A percentile compares a stretch with the other conserved stretches of the same genome.
phyloP scores from a whole-genome alignment of 2,797 vertebrate genomes.

The Vultur gryphus region DNA sequence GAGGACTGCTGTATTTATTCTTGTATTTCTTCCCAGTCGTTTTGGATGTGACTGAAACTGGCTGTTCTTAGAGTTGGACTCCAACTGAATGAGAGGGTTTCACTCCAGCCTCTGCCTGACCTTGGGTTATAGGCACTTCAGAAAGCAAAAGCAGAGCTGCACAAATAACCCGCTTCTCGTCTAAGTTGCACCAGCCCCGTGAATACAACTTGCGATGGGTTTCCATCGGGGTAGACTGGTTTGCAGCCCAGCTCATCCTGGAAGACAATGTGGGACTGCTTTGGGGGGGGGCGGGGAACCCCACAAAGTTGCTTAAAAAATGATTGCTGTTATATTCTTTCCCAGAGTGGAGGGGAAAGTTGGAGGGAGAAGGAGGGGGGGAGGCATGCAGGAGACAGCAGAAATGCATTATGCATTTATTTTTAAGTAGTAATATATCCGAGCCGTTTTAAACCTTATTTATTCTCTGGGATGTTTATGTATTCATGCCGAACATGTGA shows the following conservation, averaged over 20 bases:
- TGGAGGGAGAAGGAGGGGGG: neutral
- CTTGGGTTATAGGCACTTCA: neutral
- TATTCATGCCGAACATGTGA: constrained; percentile 59
- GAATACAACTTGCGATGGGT: neutral
- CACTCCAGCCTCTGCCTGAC: constrained; percentile 28
- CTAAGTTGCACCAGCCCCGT: neutral
- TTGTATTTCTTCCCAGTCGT: neutral
- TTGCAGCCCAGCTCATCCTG: neutral
- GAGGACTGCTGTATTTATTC: neutral
- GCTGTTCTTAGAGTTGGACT: constrained; percentile 4
- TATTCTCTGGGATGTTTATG: constrained; percentile 68
- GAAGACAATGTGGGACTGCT: neutral
- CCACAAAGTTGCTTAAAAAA: neutral
- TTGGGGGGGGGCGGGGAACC: fast-evolving
- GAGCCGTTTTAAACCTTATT: constrained; percentile 42
- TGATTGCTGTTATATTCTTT: neutral
- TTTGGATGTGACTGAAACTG: constrained; percentile 41
- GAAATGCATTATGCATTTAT: constrained; percentile 34
- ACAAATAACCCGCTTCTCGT: neutral
- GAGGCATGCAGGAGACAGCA: neutral
- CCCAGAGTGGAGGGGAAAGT: neutral
- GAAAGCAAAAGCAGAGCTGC: neutral
- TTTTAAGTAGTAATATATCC: constrained; percentile 47
- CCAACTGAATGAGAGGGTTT: constrained; percentile 36
- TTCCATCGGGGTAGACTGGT: neutral